Evolutionary conservation across 1,140 invertebrate genomes (phyloP), one percentile per base, ranked within the genome.

Genomic region (Ooceraea biroi): DNA sequence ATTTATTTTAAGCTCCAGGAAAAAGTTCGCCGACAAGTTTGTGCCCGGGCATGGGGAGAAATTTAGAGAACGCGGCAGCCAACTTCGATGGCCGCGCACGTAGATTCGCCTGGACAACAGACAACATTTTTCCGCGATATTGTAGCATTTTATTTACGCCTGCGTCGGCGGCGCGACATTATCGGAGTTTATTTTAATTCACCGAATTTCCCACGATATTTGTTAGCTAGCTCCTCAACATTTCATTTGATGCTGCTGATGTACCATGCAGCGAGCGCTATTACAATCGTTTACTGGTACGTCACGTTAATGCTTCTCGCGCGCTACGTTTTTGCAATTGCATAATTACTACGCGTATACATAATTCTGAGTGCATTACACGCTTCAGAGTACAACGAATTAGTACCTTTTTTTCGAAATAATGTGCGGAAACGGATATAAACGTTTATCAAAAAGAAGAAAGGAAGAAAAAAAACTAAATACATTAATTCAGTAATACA

Each of bases 121-220:
- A n/a, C n/a, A 25, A 52, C n/a, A 44, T 58, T 80, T 69, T 68
- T 55, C 25, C 41, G n/a, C 19, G n/a, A 30, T 57, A 7, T 69
- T 12, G 22, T 17, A 27, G 30, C 52, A 55, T 78, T 77, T 66
- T 68, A 44, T 69, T 77, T 41, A n/a, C 46, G 25, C 1, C 12
- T 1, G 22, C n/a, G 36, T n/a, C 7, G n/a, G 12, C 10, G 55
- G 5, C 17, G 30, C 22, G 25, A 11, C 48, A 19, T 78, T 69
- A 69, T 78, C 36, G 41, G 57, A 22, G 69, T 80, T 80, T 41
- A 46, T 57, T 78, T 57, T 71, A 71, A 69, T 71, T 17, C 19
- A 7, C 52, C 17, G 50, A 80, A 57, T 80, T 69, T 80, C 69
- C 36, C 48, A 12, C 50, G 52, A 80, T 80, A 69, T 80, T 80